Base-by-base conservation (phyloP, 2,797 vertebrate species). In the Spea hammondii region DNA sequence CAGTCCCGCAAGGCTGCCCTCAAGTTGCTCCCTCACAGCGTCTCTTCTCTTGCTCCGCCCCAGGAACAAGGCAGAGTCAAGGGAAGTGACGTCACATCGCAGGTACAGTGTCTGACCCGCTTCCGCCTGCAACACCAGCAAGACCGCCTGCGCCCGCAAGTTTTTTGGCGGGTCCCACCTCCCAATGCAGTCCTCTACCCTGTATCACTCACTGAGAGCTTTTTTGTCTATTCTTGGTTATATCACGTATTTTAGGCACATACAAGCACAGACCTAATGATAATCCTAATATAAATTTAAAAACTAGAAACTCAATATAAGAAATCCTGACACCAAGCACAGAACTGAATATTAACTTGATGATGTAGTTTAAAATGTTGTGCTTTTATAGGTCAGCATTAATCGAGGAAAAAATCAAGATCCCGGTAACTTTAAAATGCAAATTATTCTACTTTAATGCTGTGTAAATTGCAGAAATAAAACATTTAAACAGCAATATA, bases 401-500 rank as follows among this genome's bases (percentile, higher is more conserved):
- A 62, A 7, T 17, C 14, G 4, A 17, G n/a, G 59, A 9, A 62
- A 62, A 62, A 11, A 17, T 4, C 32, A 62, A 47, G 64, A 45
- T 45, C 64, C 47, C 64, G 47, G 7, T 65, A 45, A 45, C 59
- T 65, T 65, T 65, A 12, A 65, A 65, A 65, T 65, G 9, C 45
- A 45, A 65, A 46, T 6, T 65, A 65, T 65, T 65, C 47, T 47
- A 47, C 45, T 1, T 46, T 65, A 65, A 65, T 46, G 64, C 64
- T 65, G 45, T 46, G 7, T 4, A 65, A 45, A 65, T 65, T 65
- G 64, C 10, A 47, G 32, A 47, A 65, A 65, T 45, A 65, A 65
- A 65, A 47, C 64, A 45, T 65, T 65, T 6, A 65, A 65, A 65
- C 44, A 11, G 8, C 64, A 65, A 46, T 65, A 65, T 62, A 62